These are phyloP conservation scores for Drepana falcataria DNA, from an alignment of 2,888 invertebrate genomes.

Conservation along the genomic window DNA sequence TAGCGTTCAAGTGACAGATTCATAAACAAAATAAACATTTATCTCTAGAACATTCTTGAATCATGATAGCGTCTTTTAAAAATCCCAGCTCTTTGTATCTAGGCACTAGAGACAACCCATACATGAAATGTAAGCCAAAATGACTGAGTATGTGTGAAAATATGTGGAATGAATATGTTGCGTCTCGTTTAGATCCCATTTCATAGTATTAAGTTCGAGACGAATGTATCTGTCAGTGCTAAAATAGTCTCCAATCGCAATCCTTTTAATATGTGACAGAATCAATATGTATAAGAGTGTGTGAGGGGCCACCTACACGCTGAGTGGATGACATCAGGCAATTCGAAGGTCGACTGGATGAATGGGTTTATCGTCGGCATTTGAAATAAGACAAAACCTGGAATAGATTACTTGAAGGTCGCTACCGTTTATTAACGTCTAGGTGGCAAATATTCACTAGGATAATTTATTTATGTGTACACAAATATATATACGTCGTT, in stretches of 20 bases:
- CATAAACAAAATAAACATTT: no score
- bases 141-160: no score
- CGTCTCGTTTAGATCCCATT: no score
- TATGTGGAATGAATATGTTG: no score
- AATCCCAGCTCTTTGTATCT: no score
- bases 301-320: slow-evolving; percentile 8
- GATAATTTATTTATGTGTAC: not conserved
- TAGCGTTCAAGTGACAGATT: no score
- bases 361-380: slow-evolving; percentile 5
- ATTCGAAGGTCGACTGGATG: slow-evolving; percentile 20
- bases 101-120: no score
- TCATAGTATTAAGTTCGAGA: no score
- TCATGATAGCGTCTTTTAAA: no score
- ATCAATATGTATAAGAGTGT: not conserved
- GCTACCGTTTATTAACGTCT: not conserved
- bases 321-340: slow-evolving; percentile 26
- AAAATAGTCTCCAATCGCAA: not conserved
- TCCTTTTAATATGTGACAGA: not conserved
- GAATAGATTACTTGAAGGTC: slow-evolving; percentile 14
- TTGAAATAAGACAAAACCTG: slow-evolving; percentile 13
- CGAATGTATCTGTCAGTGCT: not conserved
- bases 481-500: no score
- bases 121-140: no score
- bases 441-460: not conserved
- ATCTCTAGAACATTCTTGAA: no score